phyloP scores from a whole-genome alignment of 2,888 invertebrate genomes.

The Dryocosmus kuriphilus region DNA sequence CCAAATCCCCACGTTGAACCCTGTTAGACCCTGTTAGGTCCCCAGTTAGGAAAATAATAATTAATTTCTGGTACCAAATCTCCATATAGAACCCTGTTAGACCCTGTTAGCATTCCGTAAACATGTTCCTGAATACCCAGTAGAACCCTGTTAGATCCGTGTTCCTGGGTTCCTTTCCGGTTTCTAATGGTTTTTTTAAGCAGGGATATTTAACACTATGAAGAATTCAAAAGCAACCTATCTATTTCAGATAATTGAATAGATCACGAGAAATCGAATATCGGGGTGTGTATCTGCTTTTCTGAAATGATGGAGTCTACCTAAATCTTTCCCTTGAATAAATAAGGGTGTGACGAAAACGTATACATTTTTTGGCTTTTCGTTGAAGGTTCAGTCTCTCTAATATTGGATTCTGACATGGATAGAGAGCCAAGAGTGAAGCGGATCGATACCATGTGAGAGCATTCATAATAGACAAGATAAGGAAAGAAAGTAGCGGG shows the following conservation, averaged over 20 bases:
- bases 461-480: conserved; percentile 32
- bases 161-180: no score
- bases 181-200: no score
- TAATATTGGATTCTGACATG: conserved; percentile 27
- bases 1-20: no score
- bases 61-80: no score
- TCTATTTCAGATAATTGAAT: neutral
- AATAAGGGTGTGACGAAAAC: neutral
- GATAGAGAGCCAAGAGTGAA: conserved; percentile 21
- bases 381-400: neutral
- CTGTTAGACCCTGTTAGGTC: no score
- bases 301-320: neutral
- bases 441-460: conserved; percentile 25
- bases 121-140: no score
- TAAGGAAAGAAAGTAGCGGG: conserved; percentile 13
- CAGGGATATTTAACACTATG: neutral
- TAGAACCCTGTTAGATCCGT: no score
- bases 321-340: conserved; percentile 16
- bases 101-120: no score
- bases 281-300: neutral
- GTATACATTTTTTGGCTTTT: neutral
- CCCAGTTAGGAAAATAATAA: no score
- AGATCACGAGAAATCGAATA: neutral
- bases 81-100: no score
- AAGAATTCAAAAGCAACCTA: neutral